These are phyloP conservation scores for Takifugu rubripes DNA, from an alignment of 2,797 vertebrate species.

Conservation along the genomic window DNA sequence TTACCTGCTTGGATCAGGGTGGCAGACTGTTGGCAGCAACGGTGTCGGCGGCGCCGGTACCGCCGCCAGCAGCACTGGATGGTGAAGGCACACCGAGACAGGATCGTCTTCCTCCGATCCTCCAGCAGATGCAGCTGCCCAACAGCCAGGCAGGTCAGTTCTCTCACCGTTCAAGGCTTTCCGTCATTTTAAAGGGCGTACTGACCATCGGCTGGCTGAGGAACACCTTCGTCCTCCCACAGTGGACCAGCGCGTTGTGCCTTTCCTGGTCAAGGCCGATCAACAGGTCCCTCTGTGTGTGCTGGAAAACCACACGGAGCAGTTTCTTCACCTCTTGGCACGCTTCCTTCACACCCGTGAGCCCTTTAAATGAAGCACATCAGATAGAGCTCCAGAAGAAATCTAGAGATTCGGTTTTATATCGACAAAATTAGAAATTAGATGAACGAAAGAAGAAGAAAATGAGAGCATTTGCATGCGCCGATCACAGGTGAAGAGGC, in stretches of 20 bases:
- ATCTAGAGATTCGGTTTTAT: no score
- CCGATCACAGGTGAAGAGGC: no score
- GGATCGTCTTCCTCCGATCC: conserved; percentile 69
- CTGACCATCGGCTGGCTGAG: conserved; percentile 85
- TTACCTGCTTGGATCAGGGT: conserved; percentile 91
- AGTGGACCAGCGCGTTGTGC: conserved; percentile 69
- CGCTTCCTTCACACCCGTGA: no score
- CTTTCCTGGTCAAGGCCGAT: conserved; percentile 30
- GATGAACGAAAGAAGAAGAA: neutral
- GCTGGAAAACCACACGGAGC: conserved; percentile 54
- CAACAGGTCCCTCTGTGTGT: conserved; percentile 18
- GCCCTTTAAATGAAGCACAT: neutral
- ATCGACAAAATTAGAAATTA: no score
- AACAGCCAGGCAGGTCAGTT: conserved; percentile 13
- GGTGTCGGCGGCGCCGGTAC: conserved; percentile 65
- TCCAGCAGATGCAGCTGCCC: conserved; percentile 87
- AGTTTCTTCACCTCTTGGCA: conserved; percentile 67
- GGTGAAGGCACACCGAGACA: conserved; percentile 78
- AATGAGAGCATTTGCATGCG: neutral
- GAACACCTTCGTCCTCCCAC: conserved; percentile 92
- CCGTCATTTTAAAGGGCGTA: neutral
- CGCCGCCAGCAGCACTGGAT: conserved; percentile 90
- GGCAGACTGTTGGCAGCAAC: conserved; percentile 68
- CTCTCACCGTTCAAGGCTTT: neutral
- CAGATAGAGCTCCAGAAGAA: neutral